Conservation (phyloP, 2,113 vertebrate species). For the Strix aluco region DNA sequence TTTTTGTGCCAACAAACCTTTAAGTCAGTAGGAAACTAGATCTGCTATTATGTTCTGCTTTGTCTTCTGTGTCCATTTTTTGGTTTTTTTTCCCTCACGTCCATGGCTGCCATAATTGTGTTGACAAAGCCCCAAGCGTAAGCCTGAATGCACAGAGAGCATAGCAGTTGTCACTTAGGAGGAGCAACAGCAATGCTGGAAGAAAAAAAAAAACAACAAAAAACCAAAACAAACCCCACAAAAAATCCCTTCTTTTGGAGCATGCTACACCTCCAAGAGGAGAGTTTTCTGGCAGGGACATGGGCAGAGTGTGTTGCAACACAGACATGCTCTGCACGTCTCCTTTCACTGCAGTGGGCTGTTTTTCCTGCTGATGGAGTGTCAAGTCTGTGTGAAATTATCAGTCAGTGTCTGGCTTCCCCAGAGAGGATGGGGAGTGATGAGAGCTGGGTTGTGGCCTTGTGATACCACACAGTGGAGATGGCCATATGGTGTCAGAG, state of each 20-base stretch:
- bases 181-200: background rate
- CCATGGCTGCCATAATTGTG: background rate
- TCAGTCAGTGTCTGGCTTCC: background rate
- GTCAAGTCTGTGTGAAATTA: slow-evolving; percentile 6
- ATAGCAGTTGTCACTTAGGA: background rate
- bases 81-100: background rate
- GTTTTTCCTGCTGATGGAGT: background rate
- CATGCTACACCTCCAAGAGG: fast-evolving
- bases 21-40: background rate
- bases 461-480: fast-evolving
- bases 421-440: background rate
- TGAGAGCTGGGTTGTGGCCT: background rate
- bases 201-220: background rate
- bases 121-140: background rate
- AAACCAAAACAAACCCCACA: too few relatives aligned
- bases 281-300: background rate
- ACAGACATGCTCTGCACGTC: fast-evolving
- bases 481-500: background rate
- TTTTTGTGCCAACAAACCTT: background rate
- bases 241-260: background rate
- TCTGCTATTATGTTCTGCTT: background rate
- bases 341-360: background rate
- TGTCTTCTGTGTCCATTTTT: background rate
- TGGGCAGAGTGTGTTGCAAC: background rate
- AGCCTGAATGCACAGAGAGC: background rate